Evolutionary conservation across 1,140 invertebrate species (phyloP).

Genomic region (Portunus trituberculatus): DNA sequence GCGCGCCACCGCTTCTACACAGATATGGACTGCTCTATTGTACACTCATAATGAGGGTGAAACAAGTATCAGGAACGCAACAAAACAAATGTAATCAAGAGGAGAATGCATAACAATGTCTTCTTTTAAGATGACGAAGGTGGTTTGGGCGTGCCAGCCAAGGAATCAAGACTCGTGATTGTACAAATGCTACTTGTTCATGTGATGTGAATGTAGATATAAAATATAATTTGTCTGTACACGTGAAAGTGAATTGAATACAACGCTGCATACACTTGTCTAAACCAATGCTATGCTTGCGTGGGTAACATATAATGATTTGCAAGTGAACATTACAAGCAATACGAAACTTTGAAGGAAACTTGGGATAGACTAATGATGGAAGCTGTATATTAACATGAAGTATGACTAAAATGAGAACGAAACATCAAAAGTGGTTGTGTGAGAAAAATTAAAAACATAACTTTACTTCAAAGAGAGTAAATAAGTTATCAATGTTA

Average conservation of each 20-base stretch:
- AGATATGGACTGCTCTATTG: background rate
- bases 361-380: background rate
- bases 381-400: background rate
- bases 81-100: background rate
- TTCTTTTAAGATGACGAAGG: slow-evolving; percentile 4
- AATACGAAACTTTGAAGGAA: background rate
- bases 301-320: background rate
- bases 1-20: background rate
- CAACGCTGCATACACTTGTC: background rate
- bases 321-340: background rate
- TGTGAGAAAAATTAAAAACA: background rate
- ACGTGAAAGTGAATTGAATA: background rate
- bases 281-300: background rate
- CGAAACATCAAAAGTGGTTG: background rate
- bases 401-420: background rate
- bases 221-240: background rate
- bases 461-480: background rate
- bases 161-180: background rate
- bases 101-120: background rate
- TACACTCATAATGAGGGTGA: background rate
- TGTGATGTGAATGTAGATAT: background rate
- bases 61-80: slow-evolving; percentile 21
- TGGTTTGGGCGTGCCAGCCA: slow-evolving; percentile 15
- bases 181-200: background rate
- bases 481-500: background rate